Evolutionary conservation across 1,140 invertebrate species (phyloP), one percentile per base, ranked within the genome.

Genomic region (Apis florea): DNA sequence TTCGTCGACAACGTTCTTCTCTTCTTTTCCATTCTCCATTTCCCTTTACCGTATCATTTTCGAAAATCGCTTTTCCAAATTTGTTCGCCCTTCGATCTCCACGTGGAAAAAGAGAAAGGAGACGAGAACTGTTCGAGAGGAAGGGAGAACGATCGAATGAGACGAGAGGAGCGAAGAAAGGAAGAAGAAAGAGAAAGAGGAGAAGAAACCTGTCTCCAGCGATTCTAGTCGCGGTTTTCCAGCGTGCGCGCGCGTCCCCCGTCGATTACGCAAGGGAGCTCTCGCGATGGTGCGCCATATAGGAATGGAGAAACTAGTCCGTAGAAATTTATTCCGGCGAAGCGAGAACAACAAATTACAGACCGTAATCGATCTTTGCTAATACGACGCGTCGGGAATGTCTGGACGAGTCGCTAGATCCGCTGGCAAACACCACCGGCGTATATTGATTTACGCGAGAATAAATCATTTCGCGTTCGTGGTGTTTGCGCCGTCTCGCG

Each of bases 261-360:
- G 56, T 31, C 66, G 80, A 69, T 82, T 82, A 74, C 80, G 74
- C 56, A 82, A 82, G 49, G 17, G 80, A 69, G 80, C 59, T 68
- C 78, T 56, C 75, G 67, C 82, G 69, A 66, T 59, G 64, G 56
- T 81, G 58, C 49, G 15, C 82, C 82, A 56, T 80, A 75, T 66
- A 74, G 72, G 83, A 82, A 76, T 24, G 73, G 77, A 87, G 85
- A 87, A 88, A 88, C 87, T 88, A 85, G 87, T 88, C 83, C 76
- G 69, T 73, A 79, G 85, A 92, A 92, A 93, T 93, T 90, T 91
- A 92, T 92, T 91, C 91, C 83, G 85, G 71, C 78, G 87, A 91
- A 90, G 91, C 91, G 91, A 91, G 91, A 93, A 91, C 92, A 93
- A 93, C 92, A 93, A 93, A 93, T 92, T 92, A 92, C 91, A 79